Evolutionary conservation across 92 coral and sea anemone genomes (phyloP), one percentile per base, ranked within the genome.

Genomic region (Desmophyllum pertusum): DNA sequence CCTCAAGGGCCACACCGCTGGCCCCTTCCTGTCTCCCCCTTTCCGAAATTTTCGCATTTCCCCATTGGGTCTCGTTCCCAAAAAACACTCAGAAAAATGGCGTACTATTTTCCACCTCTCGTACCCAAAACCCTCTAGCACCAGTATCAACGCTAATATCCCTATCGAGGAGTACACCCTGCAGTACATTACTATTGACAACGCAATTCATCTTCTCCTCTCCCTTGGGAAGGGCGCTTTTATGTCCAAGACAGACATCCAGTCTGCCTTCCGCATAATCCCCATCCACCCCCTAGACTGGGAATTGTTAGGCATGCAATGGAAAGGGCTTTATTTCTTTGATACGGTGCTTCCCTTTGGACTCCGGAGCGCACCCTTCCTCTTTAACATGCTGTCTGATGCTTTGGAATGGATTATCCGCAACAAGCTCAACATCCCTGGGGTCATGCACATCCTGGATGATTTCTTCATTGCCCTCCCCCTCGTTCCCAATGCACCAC

Each of bases 321-420:
- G 85, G 85, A 67, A 51, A 25, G 78, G 73, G 57, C 51, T 81
- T 13, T 81, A 69, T 36, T 70, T 43, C 36, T 81, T 70, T 48
- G 71, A 70, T 25, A 48, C 67, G 15, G 31, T 79, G 5, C 82
- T 89, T 45, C 88, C 92, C 42, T 79, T 89, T 52, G 86, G 92
- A 29, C 69, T 82, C 19, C 78, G 88, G 42, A 70, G 88, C 29
- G 84, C 93, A 38, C 92, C 86, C 43, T 75, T 72, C 62, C 75
- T 89, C 39, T 84, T 89, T 55, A 89, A 89, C n/a, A 82, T 79
- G 82, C 92, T 89, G 1, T 81, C 87, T 0, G 89, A 80, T 37
- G 93, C 89, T 18, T 61, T 85, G 50, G 87, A 89, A 43, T 89
- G 89, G 93, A 88, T 85, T 25, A 67, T 89, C 36, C 73, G 41